phyloP scores from a whole-genome alignment of 92 coral and sea anemone species.

The Epizoanthus rinbou region DNA sequence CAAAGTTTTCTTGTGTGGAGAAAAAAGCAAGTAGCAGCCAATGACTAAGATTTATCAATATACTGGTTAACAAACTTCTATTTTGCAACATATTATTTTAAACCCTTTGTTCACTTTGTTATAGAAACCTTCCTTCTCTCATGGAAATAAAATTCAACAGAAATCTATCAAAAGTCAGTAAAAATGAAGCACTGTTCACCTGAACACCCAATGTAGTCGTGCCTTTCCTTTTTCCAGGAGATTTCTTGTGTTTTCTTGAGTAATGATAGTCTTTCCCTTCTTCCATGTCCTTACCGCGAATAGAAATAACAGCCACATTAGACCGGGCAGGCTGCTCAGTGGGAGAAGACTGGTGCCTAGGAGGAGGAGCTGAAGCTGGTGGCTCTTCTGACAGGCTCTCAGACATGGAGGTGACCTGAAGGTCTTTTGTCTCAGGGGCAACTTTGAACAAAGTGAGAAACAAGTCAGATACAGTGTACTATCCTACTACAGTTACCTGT shows the following conservation, averaged over 20 bases:
- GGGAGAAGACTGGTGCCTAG: constrained; percentile 45
- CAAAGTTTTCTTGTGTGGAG: too few relatives aligned
- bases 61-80: too few relatives aligned
- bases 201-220: constrained; percentile 63
- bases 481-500: too few relatives aligned
- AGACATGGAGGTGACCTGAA: constrained; percentile 25
- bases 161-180: too few relatives aligned
- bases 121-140: too few relatives aligned
- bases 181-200: constrained; percentile 46
- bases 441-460: too few relatives aligned
- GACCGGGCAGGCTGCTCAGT: constrained; percentile 54
- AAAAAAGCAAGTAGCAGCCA: too few relatives aligned
- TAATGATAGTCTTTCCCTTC: constrained; percentile 44
- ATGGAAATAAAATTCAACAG: too few relatives aligned
- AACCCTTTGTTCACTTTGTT: too few relatives aligned
- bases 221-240: constrained; percentile 52
- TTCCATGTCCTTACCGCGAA: constrained; percentile 69
- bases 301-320: constrained; percentile 93
- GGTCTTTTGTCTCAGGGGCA: not conserved
- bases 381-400: constrained; percentile 26
- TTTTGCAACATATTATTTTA: too few relatives aligned
- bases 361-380: not conserved
- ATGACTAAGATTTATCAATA: too few relatives aligned
- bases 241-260: constrained; percentile 49
- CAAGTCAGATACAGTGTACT: too few relatives aligned